A percentile compares a stretch with the other conserved stretches of the same genome.
phyloP scores from a whole-genome alignment of 1,140 invertebrate genomes.

The Scaptomyza pallida region DNA sequence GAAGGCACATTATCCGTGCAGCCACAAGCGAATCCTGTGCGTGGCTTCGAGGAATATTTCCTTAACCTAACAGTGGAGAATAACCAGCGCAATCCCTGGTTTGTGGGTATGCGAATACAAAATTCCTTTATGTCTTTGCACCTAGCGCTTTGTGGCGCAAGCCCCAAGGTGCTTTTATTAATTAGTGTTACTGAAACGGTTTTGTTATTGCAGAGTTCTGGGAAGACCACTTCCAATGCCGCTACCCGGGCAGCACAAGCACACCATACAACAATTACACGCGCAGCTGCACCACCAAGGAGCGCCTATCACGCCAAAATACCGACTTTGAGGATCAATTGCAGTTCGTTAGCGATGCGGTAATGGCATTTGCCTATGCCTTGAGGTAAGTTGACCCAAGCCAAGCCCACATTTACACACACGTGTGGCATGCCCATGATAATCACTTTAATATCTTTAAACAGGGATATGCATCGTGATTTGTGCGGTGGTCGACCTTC shows the following conservation, averaged over 20 bases:
- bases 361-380: constrained; percentile 95
- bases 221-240: constrained; percentile 95
- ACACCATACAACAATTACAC: constrained; percentile 94
- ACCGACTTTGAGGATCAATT: constrained; percentile 95
- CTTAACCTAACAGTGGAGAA: constrained; percentile 92
- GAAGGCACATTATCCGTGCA: constrained; percentile 96
- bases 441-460: constrained; percentile 3
- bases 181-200: not conserved
- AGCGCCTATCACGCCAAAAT: constrained; percentile 89
- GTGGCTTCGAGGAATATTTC: constrained; percentile 95
- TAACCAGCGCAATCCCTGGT: constrained; percentile 96
- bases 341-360: constrained; percentile 96
- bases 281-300: constrained; percentile 88
- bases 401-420: constrained; percentile 29
- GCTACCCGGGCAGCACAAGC: constrained; percentile 89
- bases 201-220: constrained; percentile 91
- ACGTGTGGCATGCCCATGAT: not conserved
- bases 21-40: constrained; percentile 93
- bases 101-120: constrained; percentile 89
- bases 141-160: not conserved
- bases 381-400: constrained; percentile 87
- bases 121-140: not conserved
- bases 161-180: not conserved
- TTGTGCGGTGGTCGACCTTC: constrained; percentile 90
- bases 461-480: constrained; percentile 92